A percentile compares a stretch with the other conserved stretches of the same genome.
Evolutionary conservation across 2,888 invertebrate species (phyloP).

Genomic region (Andrena dorsata): DNA sequence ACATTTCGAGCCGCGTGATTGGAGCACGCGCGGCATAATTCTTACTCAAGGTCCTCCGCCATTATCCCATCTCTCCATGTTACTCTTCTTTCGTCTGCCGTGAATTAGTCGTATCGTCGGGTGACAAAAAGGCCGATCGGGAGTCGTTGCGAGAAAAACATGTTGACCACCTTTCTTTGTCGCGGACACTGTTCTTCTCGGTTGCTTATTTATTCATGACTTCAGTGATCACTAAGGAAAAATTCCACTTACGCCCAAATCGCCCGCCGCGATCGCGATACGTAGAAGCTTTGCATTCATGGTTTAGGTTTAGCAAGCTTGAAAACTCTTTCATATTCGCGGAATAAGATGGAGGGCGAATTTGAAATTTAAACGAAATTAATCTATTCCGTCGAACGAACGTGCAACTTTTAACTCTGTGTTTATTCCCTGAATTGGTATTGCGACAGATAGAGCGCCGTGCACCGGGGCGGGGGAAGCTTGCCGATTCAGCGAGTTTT

Average conservation of each 20-base stretch:
- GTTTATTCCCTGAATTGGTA: neutral
- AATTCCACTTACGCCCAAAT: no score
- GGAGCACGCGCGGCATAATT: constrained; percentile 7
- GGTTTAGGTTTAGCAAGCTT: no score
- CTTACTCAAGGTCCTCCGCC: constrained; percentile 9
- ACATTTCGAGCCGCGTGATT: constrained; percentile 4
- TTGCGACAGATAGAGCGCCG: neutral
- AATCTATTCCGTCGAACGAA: neutral
- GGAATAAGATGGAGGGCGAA: no score
- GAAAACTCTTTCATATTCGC: no score
- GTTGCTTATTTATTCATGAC: no score
- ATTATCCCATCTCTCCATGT: constrained; percentile 1
- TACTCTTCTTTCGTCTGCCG: neutral
- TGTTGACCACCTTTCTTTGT: neutral
- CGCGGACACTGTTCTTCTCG: no score
- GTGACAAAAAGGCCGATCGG: neutral
- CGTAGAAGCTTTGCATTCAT: no score
- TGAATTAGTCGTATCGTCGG: neutral
- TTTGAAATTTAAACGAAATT: neutral
- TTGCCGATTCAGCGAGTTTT: constrained; percentile 17
- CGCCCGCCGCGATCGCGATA: no score
- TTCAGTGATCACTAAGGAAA: no score
- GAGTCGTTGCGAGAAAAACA: neutral
- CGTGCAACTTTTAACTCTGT: neutral
- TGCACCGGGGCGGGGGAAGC: neutral